Evolutionary conservation across 2,797 vertebrate genomes (phyloP).

Genomic region (Protosalanx chinensis): DNA sequence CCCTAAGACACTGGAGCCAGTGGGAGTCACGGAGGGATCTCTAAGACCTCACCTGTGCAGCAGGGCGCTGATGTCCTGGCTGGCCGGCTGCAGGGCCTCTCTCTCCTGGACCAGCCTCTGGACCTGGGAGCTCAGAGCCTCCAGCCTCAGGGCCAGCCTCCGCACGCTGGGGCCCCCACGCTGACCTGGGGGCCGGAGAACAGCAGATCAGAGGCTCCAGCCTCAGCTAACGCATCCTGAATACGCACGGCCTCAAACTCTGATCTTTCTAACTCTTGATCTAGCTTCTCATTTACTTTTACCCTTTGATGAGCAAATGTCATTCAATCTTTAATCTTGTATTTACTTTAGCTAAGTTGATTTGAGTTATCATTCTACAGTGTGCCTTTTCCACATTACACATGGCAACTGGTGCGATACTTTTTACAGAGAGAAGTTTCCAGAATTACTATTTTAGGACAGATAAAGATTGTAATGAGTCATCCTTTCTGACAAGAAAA

Average conservation of each 20-base stretch:
- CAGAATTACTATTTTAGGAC: conserved; percentile 20
- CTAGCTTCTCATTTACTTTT: neutral
- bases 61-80: conserved; percentile 53
- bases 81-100: conserved; percentile 37
- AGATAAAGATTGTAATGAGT: conserved; percentile 20
- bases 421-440: conserved; percentile 23
- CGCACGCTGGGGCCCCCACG: conserved; percentile 37
- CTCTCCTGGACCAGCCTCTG: conserved; percentile 59
- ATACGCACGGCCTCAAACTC: no score
- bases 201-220: neutral
- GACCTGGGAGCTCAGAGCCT: conserved; percentile 64
- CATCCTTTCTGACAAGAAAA: conserved; percentile 27
- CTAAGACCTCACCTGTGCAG: conserved; percentile 55
- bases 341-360: conserved; percentile 29
- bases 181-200: conserved; percentile 43
- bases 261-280: no score
- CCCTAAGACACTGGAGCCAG: neutral
- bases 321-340: neutral
- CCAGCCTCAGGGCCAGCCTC: conserved; percentile 59
- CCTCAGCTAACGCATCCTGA: no score
- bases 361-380: conserved; percentile 4
- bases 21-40: neutral
- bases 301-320: neutral
- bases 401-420: conserved; percentile 8
- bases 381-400: conserved; percentile 32